These are phyloP conservation scores for Lithophane leautieri DNA, from an alignment of 2,888 invertebrate genomes.

Conservation along the genomic window DNA sequence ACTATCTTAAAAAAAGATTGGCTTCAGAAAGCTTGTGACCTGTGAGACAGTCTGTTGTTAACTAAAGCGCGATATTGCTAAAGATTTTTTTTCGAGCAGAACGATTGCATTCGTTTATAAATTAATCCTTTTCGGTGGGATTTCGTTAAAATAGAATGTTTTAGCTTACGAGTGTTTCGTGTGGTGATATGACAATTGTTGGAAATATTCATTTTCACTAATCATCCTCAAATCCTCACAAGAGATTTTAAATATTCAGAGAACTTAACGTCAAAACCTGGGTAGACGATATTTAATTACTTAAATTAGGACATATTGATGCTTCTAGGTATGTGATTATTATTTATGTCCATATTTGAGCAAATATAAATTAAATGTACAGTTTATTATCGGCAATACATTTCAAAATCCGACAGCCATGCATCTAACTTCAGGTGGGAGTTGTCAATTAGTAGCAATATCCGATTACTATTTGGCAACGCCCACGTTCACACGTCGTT, in stretches of 20 bases:
- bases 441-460: slow-evolving; percentile 56
- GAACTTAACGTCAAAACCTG: not conserved
- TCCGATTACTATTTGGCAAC: slow-evolving; percentile 48
- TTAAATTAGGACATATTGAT: not conserved
- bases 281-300: not conserved
- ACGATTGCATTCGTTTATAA: not conserved
- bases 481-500: slow-evolving; percentile 40
- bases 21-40: not conserved
- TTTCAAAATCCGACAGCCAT: slow-evolving; percentile 1
- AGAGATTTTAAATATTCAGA: too few relatives aligned
- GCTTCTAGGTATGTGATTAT: too few relatives aligned
- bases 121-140: not conserved
- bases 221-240: not conserved
- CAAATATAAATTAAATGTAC: slow-evolving; percentile 11
- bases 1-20: too few relatives aligned
- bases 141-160: not conserved
- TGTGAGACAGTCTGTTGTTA: too few relatives aligned
- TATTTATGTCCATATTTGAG: not conserved
- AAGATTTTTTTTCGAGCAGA: not conserved
- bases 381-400: slow-evolving; percentile 6
- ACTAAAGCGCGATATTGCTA: not conserved
- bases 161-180: not conserved
- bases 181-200: not conserved
- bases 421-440: slow-evolving; percentile 40
- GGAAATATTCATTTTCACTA: not conserved